Evolutionary conservation across 2,797 vertebrate genomes (phyloP), one percentile per base, ranked within the genome.

Genomic region (Simalia tracyae): DNA sequence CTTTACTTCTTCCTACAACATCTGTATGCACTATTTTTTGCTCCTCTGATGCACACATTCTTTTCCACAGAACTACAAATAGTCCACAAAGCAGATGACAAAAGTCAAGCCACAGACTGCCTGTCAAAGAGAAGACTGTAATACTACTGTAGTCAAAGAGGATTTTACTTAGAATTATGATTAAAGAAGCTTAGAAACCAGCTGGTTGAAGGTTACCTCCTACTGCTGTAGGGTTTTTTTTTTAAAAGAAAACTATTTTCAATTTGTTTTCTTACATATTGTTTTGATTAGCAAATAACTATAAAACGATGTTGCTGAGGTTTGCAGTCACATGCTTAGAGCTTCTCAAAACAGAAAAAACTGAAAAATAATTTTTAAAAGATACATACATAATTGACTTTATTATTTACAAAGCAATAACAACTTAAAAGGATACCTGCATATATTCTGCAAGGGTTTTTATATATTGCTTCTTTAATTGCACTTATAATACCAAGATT

Each of bases 141-240:
- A 92, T 92, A 93, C 89, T 93, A 91, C 90, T 94, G 95, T 91
- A 92, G 66, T 93, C 76, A 95, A 96, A 96, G 94, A 94, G 92
- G 96, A 96, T 97, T 97, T 95, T 89, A 66, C 72, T 92, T 92
- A 95, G 95, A 92, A 93, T 81, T 90, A 57, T 84, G 61, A 93
- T 93, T 96, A 96, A 96, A 95, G 96, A 68, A 94, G 95, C 96
- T 95, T 95, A 88, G 84, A 93, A 95, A 94, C 94, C 95, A 95
- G 93, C 89, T 93, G 22, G 95, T 94, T 92, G 93, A 92, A 95
- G 92, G 94, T 11, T 85, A 10, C 93, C 90, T 94, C 95, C 94
- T 93, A 89, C 46, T 84, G n/a, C 57, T 91, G 92, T 91, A 46
- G 22, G 92, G 57, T 94, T 60, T 89, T 84, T 84, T 93, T 0